Base-by-base conservation (phyloP, 2,888 invertebrate species). In the Helleia helle region DNA sequence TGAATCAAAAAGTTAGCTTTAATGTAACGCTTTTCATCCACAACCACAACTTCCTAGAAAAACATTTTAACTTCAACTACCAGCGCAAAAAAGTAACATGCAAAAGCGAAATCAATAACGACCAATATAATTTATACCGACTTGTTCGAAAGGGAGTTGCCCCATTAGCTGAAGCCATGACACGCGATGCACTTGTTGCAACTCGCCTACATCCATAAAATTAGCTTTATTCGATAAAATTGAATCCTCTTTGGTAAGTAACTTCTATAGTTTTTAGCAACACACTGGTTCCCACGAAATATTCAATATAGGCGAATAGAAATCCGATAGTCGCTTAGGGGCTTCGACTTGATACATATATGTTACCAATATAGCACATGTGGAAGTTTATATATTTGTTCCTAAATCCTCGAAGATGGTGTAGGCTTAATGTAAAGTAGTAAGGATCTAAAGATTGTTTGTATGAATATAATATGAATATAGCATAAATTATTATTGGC, bases 91-190 rank as follows among this genome's bases (percentile, higher is more conserved):
- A 15, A 30, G 9, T 1, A 6, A 2, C 31, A 38, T 22, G 41
- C 38, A 38, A 44, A 29, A 34, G 29, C 9, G 44, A 38, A 30
- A 29, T 39, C 39, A 25, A 31, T 39, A 39, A 30, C 24, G 11
- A 13, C 30, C 30, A 31, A 37, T 29, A 37, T 29, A 39, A 40
- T 27, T 38, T 34, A 29, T 27, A 14, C 24, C 30, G 24, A 22
- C 43, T 40, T 36, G 30, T 36, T 24, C 26, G 18, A 15, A 38
- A 31, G 14, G 31, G 15, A 29, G 18, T 40, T 30, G 18, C 24
- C 38, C 39, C 36, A 43, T 46, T 46, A 46, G 41, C 41, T 43
- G 43, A 41, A 41, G 41, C 39, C 37, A 43, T 41, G 41, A 41
- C 46, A 43, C 37, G 41, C 38, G 36, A 37, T 29, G 36, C 36